Conservation (phyloP, 2,797 vertebrate species). For the Pseudochirops corinnae region DNA sequence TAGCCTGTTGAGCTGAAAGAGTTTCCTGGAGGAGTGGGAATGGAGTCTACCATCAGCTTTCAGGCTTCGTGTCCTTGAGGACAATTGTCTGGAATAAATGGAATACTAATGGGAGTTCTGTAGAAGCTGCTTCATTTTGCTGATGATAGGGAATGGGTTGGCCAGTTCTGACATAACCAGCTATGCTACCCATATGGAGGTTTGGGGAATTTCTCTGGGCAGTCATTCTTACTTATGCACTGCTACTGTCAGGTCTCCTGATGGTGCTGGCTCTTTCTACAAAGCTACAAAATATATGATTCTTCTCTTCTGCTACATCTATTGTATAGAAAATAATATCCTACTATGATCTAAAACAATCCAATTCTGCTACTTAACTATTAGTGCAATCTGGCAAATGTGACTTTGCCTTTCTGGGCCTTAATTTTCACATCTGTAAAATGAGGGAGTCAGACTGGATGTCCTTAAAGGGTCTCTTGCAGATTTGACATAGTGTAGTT, state of each 20-base stretch:
- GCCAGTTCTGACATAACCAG: neutral
- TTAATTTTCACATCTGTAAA: neutral
- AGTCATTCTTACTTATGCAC: neutral
- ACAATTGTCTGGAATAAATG: neutral
- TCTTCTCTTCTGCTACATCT: slow-evolving; percentile 18
- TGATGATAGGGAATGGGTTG: neutral
- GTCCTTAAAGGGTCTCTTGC: neutral
- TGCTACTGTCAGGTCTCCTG: slow-evolving; percentile 4
- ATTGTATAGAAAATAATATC: slow-evolving; percentile 10
- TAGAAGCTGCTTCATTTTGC: neutral
- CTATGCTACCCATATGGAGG: neutral
- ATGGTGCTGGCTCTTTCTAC: neutral
- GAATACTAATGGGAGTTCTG: slow-evolving; percentile 22
- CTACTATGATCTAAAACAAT: neutral
- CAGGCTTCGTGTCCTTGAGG: neutral
- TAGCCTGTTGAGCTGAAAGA: neutral
- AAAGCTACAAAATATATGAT: slow-evolving; percentile 5
- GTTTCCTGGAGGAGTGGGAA: neutral
- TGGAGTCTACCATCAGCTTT: neutral
- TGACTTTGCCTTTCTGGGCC: neutral
- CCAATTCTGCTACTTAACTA: neutral
- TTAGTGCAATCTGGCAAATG: neutral
- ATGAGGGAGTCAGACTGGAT: neutral
- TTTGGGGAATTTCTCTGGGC: slow-evolving; percentile 6
- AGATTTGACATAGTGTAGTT: neutral